These are phyloP conservation scores for Tethya wilhelma DNA, from an alignment of 37 sponge, comb jelly and placozoan species.

Conservation along the genomic window DNA sequence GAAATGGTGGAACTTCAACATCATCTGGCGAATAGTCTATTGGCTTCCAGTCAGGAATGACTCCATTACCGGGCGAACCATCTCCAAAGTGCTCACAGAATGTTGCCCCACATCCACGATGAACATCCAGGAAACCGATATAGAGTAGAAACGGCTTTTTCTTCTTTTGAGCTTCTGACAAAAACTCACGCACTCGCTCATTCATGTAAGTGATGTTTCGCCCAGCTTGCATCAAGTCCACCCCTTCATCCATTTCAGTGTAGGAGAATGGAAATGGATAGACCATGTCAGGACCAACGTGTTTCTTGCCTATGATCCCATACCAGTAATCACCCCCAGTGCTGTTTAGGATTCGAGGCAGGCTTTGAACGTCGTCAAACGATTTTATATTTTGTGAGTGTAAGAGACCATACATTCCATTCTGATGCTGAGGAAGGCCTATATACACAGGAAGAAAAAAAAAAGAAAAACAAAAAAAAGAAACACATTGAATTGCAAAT, in stretches of 20 bases:
- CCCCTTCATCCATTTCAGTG: slow-evolving; percentile 48
- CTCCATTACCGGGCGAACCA: slow-evolving; percentile 43
- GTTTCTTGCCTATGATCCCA: slow-evolving; percentile 79
- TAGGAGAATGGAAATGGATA: slow-evolving; percentile 69
- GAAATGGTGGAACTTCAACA: slow-evolving; percentile 54
- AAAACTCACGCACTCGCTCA: slow-evolving; percentile 41
- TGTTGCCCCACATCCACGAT: slow-evolving; percentile 1
- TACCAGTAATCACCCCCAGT: slow-evolving; percentile 26
- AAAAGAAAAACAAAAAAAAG: too few relatives aligned
- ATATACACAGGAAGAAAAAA: too few relatives aligned
- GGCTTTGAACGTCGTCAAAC: slow-evolving; percentile 55
- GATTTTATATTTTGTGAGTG: slow-evolving; percentile 32
- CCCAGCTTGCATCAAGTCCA: slow-evolving; percentile 55
- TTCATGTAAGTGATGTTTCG: slow-evolving; percentile 72
- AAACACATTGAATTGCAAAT: too few relatives aligned
- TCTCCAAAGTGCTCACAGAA: slow-evolving; percentile 77
- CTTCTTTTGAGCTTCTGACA: slow-evolving; percentile 15
- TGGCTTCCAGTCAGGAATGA: slow-evolving; percentile 75
- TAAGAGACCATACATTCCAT: slow-evolving; percentile 77
- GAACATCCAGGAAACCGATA: slow-evolving; percentile 64
- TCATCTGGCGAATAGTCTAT: slow-evolving; percentile 47
- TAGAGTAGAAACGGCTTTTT: slow-evolving; percentile 59
- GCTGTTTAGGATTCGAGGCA: slow-evolving; percentile 54
- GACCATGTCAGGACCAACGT: slow-evolving; percentile 70
- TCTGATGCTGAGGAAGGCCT: slow-evolving; percentile 78